phyloP scores from a whole-genome alignment of 2,113 vertebrate species.

The Strix uralensis region DNA sequence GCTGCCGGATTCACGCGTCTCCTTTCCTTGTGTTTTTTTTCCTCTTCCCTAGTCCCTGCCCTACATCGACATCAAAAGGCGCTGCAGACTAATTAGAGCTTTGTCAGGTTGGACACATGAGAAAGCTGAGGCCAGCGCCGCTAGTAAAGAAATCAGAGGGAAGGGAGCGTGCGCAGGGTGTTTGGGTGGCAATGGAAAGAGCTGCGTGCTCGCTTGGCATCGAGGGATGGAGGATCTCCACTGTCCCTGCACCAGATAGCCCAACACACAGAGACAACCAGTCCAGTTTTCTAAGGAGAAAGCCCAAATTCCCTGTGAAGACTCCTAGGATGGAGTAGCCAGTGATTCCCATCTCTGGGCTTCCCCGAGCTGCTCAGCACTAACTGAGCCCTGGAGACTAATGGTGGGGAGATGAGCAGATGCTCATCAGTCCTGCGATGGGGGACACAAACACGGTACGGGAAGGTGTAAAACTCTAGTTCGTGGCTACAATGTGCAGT shows the following conservation, averaged over 20 bases:
- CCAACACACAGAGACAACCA: background rate
- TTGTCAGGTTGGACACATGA: background rate
- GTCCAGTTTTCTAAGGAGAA: background rate
- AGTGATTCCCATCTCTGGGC: background rate
- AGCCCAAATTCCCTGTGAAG: background rate
- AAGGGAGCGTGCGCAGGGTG: fast-evolving
- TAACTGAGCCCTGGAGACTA: background rate
- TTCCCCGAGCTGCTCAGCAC: background rate
- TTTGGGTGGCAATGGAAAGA: background rate
- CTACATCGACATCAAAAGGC: background rate
- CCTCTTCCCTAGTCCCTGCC: background rate
- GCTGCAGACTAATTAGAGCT: background rate
- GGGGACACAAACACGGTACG: too few relatives aligned
- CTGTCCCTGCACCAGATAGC: background rate
- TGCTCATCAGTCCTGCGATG: background rate
- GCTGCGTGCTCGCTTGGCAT: fast-evolving
- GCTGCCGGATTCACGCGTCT: fast-evolving
- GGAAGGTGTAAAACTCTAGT: background rate
- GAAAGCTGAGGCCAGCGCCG: background rate
- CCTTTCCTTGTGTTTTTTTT: background rate
- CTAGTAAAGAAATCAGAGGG: background rate
- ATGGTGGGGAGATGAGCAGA: background rate
- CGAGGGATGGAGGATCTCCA: background rate
- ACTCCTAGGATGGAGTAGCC: background rate
- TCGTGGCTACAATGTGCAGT: background rate